Base-by-base conservation (phyloP, 2,888 invertebrate genomes). In the Dorcus parallelipipedus region DNA sequence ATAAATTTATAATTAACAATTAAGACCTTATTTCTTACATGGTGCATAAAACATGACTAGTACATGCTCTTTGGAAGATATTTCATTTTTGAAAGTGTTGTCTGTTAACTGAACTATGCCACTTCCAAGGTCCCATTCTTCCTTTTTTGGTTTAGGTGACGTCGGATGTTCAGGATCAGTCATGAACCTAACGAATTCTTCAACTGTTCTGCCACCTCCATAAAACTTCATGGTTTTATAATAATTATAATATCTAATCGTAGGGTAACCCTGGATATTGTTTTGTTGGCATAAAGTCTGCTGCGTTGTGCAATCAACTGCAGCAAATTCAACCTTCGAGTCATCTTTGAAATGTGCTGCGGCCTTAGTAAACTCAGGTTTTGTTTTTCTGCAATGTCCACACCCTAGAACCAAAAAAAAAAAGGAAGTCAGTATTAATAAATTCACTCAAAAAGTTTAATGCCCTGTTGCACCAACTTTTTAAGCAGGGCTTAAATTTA, bases 341-440 rank as follows among this genome's bases (percentile, higher is more conserved):
- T 93, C 90, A 65, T 93, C 91, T 48, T 85, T 86, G 67, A 91
- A 87, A 23, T 81, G 77, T 49, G 86, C 87, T 0, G 93, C 93
- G 1, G 94, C 93, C 33, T 81, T 82, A 49, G 84, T 84, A 72
- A 86, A 89, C 72, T 90, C 92, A 0, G 94, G 93, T 76, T 95
- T 95, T 0, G 92, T 87, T 69, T 85, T 87, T 74, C 94, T 94
- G 74, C 94, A 95, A 76, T 94, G 93, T 0, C 93, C 93, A 75
- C 95, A 95, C 94, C 94, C 93, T 93, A 65, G 43, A 61, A 38
- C 38, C 41, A 38, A 26, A 41, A 7, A 41, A 7, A 17, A 9
- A 43, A 6, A 20, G 2, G n/a, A 52, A 52, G 20, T 20, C 42
- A 42, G 52, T 26, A 42, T 43, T 26, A 52, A 52, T 7, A 52